These are phyloP conservation scores for Hippocampus mohnikei DNA, from an alignment of 2,113 vertebrate genomes.

Conservation along the genomic window DNA sequence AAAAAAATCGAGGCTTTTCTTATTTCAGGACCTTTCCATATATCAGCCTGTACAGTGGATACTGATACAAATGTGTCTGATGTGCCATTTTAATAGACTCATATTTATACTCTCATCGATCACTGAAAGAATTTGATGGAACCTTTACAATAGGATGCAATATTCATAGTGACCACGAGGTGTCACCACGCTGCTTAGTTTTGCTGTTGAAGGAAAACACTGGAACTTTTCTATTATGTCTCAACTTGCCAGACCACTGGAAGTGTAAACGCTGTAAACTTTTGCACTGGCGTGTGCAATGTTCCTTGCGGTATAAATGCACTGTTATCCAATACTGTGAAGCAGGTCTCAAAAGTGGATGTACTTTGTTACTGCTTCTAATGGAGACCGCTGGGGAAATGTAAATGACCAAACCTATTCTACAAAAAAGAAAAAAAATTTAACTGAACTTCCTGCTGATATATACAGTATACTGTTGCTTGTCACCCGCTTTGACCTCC, in stretches of 20 bases:
- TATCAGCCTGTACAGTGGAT: conserved; percentile 33
- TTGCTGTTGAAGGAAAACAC: conserved; percentile 32
- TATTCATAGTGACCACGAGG: conserved; percentile 38
- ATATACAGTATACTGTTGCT: conserved; percentile 48
- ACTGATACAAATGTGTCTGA: conserved; percentile 27
- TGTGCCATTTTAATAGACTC: conserved; percentile 70
- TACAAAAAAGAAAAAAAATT: conserved; percentile 18
- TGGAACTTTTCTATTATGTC: conserved; percentile 25
- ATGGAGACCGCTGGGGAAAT: conserved; percentile 53
- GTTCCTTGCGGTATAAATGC: neutral
- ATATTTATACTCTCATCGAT: conserved; percentile 39
- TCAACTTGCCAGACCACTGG: conserved; percentile 34
- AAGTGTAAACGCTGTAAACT: conserved; percentile 51
- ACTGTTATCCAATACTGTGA: neutral
- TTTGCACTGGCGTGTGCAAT: neutral
- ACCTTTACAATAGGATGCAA: conserved; percentile 27
- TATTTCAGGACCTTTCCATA: conserved; percentile 42
- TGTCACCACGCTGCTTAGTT: conserved; percentile 49
- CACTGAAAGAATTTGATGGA: conserved; percentile 38
- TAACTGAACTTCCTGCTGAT: conserved; percentile 32
- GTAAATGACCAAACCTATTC: conserved; percentile 37
- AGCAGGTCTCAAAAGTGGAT: neutral
- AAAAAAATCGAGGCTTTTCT: neutral
- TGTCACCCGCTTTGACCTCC: conserved; percentile 56
- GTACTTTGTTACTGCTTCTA: conserved; percentile 30